A percentile compares a stretch with the other conserved stretches of the same genome.
Evolutionary conservation across 2,113 vertebrate genomes (phyloP).

Genomic region (Cavia aperea): DNA sequence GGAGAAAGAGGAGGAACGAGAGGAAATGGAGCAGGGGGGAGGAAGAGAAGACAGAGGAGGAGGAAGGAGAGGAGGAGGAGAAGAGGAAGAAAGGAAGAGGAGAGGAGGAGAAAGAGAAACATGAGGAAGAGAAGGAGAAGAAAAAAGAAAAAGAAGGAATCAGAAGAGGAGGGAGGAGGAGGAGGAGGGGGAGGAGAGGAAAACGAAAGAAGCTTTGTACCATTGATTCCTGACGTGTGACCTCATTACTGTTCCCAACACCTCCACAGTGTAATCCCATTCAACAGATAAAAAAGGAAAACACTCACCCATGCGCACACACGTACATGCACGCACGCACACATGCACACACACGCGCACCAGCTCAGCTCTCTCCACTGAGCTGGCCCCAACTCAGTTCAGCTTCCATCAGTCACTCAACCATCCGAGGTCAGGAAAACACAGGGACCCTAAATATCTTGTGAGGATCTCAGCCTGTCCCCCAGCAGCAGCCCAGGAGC

Average conservation of each 20-base stretch:
- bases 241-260: neutral
- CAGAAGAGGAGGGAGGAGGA: too few species aligned
- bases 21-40: neutral
- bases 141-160: neutral
- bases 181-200: too few species aligned
- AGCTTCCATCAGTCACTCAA: neutral
- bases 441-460: neutral
- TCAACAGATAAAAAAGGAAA: neutral
- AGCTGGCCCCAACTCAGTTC: neutral
- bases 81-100: neutral
- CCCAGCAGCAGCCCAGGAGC: neutral
- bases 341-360: too few species aligned
- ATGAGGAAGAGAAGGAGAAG: neutral
- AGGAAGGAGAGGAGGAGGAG: neutral
- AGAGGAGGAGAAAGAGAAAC: neutral
- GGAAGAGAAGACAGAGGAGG: neutral
- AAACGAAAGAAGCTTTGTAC: neutral
- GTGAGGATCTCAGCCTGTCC: neutral
- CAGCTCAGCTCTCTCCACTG: neutral
- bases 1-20: neutral
- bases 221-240: neutral
- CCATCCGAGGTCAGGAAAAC: neutral
- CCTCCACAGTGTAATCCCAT: neutral
- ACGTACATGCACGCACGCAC: too few species aligned
- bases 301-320: too few species aligned